A percentile compares a stretch with the other conserved stretches of the same genome.
Evolutionary conservation across 2,888 invertebrate species (phyloP).

Genomic region (Carterocephalus palaemon): DNA sequence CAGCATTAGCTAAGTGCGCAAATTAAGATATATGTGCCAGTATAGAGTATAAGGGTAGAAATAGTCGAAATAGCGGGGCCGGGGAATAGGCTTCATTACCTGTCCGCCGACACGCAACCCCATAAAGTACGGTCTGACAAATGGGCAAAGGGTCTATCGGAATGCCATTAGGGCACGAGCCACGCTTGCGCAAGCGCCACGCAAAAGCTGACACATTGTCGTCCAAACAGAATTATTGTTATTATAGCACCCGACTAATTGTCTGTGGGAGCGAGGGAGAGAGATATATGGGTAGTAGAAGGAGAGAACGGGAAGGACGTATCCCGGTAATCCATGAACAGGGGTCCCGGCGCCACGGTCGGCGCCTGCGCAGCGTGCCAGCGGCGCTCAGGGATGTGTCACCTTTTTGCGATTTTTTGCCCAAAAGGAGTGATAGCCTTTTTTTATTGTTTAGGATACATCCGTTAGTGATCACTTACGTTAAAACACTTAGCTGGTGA

Average conservation of each 20-base stretch:
- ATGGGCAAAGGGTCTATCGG: conserved; percentile 25
- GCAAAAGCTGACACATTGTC: conserved; percentile 37
- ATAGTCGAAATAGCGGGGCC: conserved; percentile 4
- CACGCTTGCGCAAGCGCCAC: conserved; percentile 37
- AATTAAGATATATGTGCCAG: too few relatives aligned
- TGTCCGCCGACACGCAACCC: conserved; percentile 21
- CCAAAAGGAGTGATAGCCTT: conserved; percentile 15
- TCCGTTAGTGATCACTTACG: conserved; percentile 5
- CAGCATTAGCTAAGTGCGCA: too few relatives aligned
- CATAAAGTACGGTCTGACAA: conserved; percentile 19
- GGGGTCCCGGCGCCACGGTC: conserved; percentile 65
- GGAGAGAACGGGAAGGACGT: conserved; percentile 39
- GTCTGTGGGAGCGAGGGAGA: conserved; percentile 41
- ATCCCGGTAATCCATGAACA: conserved; percentile 60
- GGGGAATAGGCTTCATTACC: conserved; percentile 9
- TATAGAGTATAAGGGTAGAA: too few relatives aligned
- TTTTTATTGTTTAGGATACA: conserved; percentile 11
- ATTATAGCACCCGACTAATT: conserved; percentile 46
- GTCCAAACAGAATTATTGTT: conserved; percentile 37
- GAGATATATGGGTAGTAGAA: conserved; percentile 16
- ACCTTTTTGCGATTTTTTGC: conserved; percentile 13
- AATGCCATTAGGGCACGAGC: conserved; percentile 41
- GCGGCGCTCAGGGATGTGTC: conserved; percentile 28
- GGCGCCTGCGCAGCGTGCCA: conserved; percentile 45
- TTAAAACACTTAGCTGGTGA: too few relatives aligned